Conservation (phyloP, 1,140 invertebrate species). For the Trachymyrmex cornetzi region DNA sequence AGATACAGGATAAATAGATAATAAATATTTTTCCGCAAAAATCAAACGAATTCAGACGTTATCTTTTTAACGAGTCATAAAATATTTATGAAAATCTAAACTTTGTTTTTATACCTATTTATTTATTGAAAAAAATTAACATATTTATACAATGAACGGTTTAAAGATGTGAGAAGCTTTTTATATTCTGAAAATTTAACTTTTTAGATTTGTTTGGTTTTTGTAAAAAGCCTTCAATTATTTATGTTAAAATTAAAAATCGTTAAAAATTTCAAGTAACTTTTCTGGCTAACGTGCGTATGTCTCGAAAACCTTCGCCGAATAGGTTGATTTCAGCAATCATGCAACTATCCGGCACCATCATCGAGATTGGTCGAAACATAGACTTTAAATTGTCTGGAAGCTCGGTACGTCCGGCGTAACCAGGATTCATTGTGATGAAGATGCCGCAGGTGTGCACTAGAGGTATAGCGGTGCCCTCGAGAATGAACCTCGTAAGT, state of each 20-base stretch:
- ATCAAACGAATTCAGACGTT: no score
- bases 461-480: conserved; percentile 92
- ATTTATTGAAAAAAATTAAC: no score
- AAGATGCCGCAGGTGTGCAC: conserved; percentile 94
- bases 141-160: no score
- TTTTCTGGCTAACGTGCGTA: conserved; percentile 93
- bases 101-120: no score
- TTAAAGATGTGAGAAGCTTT: no score
- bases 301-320: conserved; percentile 95
- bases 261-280: conserved; percentile 78
- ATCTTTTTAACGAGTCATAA: no score
- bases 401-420: conserved; percentile 95
- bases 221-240: background rate
- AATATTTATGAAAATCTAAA: no score
- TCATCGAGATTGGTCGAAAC: conserved; percentile 98
- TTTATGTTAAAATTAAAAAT: background rate
- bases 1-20: no score
- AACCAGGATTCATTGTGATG: conserved; percentile 97
- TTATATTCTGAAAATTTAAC: no score
- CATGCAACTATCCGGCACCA: conserved; percentile 95
- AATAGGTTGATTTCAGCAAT: conserved; percentile 96
- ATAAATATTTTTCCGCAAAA: no score
- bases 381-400: conserved; percentile 97
- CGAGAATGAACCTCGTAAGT: conserved; percentile 91
- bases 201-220: no score